Base-by-base conservation (phyloP, 2,797 vertebrate species). In the Phalloptychus januarius region DNA sequence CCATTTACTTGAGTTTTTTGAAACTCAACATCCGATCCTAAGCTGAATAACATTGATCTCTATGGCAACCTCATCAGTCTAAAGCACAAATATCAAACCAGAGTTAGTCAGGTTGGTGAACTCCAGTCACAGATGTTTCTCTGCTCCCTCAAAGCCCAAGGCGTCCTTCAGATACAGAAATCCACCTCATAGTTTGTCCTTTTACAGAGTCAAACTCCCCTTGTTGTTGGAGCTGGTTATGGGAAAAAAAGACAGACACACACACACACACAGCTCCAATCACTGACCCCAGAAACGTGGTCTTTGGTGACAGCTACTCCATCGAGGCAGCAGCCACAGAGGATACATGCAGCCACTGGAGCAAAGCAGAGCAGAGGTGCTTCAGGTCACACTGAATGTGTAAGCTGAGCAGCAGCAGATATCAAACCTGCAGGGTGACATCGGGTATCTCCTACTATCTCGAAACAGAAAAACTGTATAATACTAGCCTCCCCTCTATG, bases 171-270 rank as follows among this genome's bases (percentile, higher is more conserved):
- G 90, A 90, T n/a, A 75, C 90, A 50, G 75, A 84, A 71, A 36
- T 93, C 81, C 90, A 87, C 83, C 76, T 89, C 0, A 86, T 86
- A 3, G 93, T 93, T 76, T 15, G 90, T 93, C 82, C 36, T 88
- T 61, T 81, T 94, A 78, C 92, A 71, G 65, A 79, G 56, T 78
- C 83, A 45, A 84, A 84, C 77, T 70, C 71, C 52, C 74, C 72
- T 18, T 76, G 16, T 7, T 63, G 12, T 20, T 85, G 83, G 90
- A 79, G 6, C 36, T 92, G 89, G 38, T 0, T 8, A 77, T 81
- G 78, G 23, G 80, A 46, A 56, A 48, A 36, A 36, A 45, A 13
- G 45, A 56, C 46, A 18, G 13, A 31, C 40, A 11, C 52, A 12
- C 28, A 15, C 61, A 33, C 61, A 20, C 33, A 61, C 31, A 8